A percentile compares a stretch with the other conserved stretches of the same genome.
Conservation (phyloP, 2,888 invertebrate genomes). For the Pammene fasciana region DNA sequence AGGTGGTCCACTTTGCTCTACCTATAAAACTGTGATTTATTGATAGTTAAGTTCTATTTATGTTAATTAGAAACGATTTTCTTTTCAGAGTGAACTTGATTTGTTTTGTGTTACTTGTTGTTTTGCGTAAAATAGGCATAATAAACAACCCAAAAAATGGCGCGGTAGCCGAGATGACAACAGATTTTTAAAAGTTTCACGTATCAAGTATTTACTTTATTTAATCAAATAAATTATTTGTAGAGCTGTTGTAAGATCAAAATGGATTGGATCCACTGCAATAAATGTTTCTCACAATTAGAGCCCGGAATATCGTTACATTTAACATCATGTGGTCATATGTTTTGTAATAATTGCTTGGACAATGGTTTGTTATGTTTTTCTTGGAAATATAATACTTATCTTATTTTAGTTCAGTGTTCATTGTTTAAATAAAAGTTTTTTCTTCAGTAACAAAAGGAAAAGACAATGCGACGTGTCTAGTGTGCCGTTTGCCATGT, state of each 20-base stretch:
- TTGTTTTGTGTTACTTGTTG: neutral
- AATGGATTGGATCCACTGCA: constrained; percentile 83
- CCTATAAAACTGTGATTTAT: too few relatives aligned
- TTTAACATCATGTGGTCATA: constrained; percentile 81
- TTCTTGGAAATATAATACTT: constrained; percentile 9
- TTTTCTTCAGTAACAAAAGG: constrained; percentile 62
- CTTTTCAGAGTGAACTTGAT: neutral
- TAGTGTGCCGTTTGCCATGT: constrained; percentile 75
- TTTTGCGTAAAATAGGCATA: neutral
- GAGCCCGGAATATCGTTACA: constrained; percentile 73
- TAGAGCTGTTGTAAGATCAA: constrained; percentile 40
- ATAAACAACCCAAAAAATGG: constrained; percentile 37
- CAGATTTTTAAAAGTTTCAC: constrained; percentile 8
- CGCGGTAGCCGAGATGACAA: constrained; percentile 26
- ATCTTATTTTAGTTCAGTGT: constrained; percentile 22
- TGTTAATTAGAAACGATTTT: neutral
- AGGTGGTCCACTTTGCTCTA: too few relatives aligned
- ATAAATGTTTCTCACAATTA: constrained; percentile 77
- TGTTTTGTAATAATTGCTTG: constrained; percentile 79
- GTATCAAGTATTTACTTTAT: constrained; percentile 7
- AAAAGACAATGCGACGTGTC: constrained; percentile 68
- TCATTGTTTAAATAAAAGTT: constrained; percentile 19
- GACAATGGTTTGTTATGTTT: constrained; percentile 64
- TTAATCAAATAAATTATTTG: constrained; percentile 5
- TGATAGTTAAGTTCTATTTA: neutral